Base-by-base conservation (phyloP, 2,113 vertebrate species). In the Ahaetulla prasina region DNA sequence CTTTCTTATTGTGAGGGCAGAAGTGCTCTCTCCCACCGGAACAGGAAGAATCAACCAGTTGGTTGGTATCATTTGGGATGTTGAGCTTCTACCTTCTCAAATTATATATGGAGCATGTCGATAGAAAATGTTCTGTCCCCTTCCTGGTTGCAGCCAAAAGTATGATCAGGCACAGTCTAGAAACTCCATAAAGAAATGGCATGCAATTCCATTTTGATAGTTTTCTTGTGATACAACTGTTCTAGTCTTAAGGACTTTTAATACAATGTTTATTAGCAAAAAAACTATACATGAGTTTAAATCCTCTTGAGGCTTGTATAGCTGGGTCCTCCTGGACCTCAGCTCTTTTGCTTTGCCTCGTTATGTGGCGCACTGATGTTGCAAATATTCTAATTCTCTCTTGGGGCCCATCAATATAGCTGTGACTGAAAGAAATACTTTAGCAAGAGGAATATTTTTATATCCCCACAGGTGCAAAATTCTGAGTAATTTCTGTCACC, bases 371-470 rank as follows among this genome's bases (percentile, higher is more conserved):
- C 25, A n/a, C 80, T 92, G 57, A 25, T 63, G 80, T 92, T 43
- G 43, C 53, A 92, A 88, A 22, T 54, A 47, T 89, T 87, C 55
- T 52, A 30, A 23, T 74, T 30, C 49, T 88, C 91, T 92, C 60
- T 27, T 88, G 91, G 49, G 91, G 23, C 49, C 35, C 49, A 88
- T 88, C 86, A 80, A 27, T 80, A 43, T 43, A 80, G 47, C 74
- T 10, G 18, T 92, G 91, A 80, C 87, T 88, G 91, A 88, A 92
- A 80, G 87, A 88, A 92, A 80, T 88, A 54, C 87, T 88, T 89
- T 43, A 88, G 74, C 87, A 88, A 68, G 85, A 50, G 43, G 55
- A 60, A 30, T 91, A 68, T 88, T 80, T 53, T 74, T 49, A 39
- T 45, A 43, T 80, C 50, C 86, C 49, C 0, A 80, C 80, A 80